Evolutionary conservation across 2,797 vertebrate genomes (phyloP).

Genomic region (Tolypeutes matacus): DNA sequence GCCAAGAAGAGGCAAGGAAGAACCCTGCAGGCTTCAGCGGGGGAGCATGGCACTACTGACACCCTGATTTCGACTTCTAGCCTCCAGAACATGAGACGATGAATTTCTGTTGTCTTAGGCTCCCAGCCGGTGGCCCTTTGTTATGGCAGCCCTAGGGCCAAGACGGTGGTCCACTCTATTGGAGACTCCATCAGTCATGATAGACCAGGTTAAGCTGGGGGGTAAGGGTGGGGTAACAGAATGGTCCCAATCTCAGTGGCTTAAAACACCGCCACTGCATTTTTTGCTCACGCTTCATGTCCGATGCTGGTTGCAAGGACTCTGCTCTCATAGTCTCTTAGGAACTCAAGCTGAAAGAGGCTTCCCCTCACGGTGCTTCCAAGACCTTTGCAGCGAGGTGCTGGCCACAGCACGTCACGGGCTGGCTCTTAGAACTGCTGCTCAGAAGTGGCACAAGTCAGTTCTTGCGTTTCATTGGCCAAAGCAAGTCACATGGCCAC

Average conservation of each 20-base stretch:
- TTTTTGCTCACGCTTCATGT: not conserved
- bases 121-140: too few species aligned
- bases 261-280: fast-evolving
- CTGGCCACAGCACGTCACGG: fast-evolving
- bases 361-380: not conserved
- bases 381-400: not conserved
- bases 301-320: not conserved
- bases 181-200: not conserved
- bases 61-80: too few species aligned
- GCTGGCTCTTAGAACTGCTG: not conserved
- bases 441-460: not conserved
- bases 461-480: not conserved
- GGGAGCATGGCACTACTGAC: too few species aligned
- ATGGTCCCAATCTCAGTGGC: not conserved
- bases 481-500: not conserved
- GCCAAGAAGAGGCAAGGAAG: too few species aligned
- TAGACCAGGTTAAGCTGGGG: not conserved
- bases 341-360: not conserved
- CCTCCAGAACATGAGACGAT: too few species aligned
- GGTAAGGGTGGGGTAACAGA: not conserved
- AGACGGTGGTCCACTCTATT: too few species aligned
- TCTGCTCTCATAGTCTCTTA: not conserved
- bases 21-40: too few species aligned
- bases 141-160: too few species aligned
- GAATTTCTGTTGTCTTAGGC: too few species aligned